Base-by-base conservation (phyloP, 2,888 invertebrate genomes). In the Scotopteryx bipunctaria region DNA sequence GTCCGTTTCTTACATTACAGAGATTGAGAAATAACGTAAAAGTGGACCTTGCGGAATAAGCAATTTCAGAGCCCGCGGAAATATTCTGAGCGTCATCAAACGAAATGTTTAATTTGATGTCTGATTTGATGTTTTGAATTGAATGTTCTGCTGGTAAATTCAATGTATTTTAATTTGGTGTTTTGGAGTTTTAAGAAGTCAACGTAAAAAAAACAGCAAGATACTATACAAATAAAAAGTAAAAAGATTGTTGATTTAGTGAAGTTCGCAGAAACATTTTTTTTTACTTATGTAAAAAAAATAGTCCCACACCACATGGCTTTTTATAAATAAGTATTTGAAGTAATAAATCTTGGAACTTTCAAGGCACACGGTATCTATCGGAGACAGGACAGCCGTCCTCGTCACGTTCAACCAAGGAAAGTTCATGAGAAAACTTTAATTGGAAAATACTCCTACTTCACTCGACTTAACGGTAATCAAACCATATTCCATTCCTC, bases 351-450 rank as follows among this genome's bases (percentile, higher is more conserved):
- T n/a, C n/a, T n/a, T n/a, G n/a, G n/a, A n/a, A n/a, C n/a, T n/a
- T n/a, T 50, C 36, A 27, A 43, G 21, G 15, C 37, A 43, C 42
- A 14, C 35, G 43, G 55, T 40, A 45, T 44, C 41, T 49, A 31
- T 48, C n/a, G 41, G 17, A 45, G 37, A 38, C 40, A 48, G 37
- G 40, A 53, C 57, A 50, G 57, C 44, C 38, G 41, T 35, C 32
- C 38, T 27, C 21, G 57, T 57, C 55, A 58, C 60, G 55, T 58
- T 40, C 69, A 60, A 70, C 54, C 55, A 59, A 60, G 66, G 66
- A 67, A 77, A 78, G 69, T 77, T 71, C 70, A 64, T 55, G 65
- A 69, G 73, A 71, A 78, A 85, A 83, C 76, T 84, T 83, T 83
- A 84, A 84, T 84, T 82, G 75, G 78, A 83, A 83, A 81, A 76